phyloP scores from a whole-genome alignment of 2,113 vertebrate species.

The Oplegnathus fasciatus region DNA sequence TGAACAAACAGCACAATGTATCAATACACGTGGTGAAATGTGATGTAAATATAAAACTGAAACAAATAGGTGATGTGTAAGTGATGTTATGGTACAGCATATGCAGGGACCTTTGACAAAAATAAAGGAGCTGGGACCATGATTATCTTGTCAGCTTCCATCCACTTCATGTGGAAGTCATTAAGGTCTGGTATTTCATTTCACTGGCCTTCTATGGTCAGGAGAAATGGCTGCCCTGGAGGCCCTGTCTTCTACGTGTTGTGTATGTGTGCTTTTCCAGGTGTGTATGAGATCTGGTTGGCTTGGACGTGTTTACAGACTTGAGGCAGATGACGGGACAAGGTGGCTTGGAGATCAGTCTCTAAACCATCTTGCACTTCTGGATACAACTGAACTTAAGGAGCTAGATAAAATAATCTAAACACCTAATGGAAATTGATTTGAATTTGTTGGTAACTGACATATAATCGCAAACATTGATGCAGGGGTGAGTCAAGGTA shows the following conservation, averaged over 20 bases:
- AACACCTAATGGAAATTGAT: background rate
- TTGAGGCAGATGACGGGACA: background rate
- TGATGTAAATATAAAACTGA: background rate
- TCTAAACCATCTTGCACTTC: background rate
- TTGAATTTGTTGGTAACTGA: background rate
- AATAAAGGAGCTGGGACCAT: background rate
- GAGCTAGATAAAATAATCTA: constrained; percentile 1
- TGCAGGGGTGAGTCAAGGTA: background rate
- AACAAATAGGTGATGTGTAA: background rate
- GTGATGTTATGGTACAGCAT: background rate
- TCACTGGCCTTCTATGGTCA: background rate
- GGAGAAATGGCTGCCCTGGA: constrained; percentile 12
- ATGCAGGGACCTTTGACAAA: background rate
- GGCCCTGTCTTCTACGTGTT: background rate
- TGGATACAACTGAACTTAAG: constrained; percentile 1
- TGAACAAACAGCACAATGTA: background rate
- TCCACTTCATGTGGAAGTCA: background rate
- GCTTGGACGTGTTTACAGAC: background rate
- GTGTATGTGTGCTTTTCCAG: background rate
- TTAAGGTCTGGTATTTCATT: constrained; percentile 26
- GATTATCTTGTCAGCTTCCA: constrained; percentile 32
- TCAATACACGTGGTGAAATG: background rate
- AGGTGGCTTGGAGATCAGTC: background rate
- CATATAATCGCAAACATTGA: background rate
- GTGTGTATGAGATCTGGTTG: background rate